These are phyloP conservation scores for Didymodactylos carnosus DNA, from an alignment of 2,888 invertebrate genomes.

Conservation along the genomic window DNA sequence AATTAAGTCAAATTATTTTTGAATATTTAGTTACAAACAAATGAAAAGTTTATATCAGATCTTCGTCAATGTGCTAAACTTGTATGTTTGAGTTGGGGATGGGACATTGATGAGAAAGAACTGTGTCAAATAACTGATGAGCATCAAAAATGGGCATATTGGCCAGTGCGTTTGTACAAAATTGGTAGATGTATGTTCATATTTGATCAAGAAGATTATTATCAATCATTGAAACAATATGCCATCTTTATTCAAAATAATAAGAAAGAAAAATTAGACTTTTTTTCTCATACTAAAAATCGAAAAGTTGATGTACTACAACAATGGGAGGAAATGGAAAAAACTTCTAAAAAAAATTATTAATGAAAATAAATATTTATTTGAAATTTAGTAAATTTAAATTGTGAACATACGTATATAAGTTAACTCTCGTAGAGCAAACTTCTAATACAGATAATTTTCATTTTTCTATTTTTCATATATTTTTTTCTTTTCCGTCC, in stretches of 20 bases:
- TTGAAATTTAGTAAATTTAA: no score
- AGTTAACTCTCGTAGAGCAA: no score
- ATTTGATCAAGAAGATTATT: background rate
- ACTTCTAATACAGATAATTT: no score
- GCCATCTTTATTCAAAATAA: background rate
- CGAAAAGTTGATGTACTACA: background rate
- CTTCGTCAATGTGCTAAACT: background rate
- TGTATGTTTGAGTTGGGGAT: background rate
- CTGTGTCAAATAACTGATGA: background rate
- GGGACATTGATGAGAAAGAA: background rate
- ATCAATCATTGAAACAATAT: background rate
- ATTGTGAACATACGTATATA: no score
- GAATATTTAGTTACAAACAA: no score
- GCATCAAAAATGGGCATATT: background rate
- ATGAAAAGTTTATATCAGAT: background rate
- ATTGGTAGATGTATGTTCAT: background rate
- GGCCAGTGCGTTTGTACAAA: background rate
- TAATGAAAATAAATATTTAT: no score
- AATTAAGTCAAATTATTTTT: no score
- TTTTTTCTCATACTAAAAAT: background rate
- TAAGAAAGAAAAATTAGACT: background rate
- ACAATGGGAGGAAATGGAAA: background rate
- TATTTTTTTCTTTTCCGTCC: no score
- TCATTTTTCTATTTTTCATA: no score
- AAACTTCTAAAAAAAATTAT: no score